Base-by-base conservation (phyloP, 2,797 vertebrate genomes). In the Phataginus tetradactyla region DNA sequence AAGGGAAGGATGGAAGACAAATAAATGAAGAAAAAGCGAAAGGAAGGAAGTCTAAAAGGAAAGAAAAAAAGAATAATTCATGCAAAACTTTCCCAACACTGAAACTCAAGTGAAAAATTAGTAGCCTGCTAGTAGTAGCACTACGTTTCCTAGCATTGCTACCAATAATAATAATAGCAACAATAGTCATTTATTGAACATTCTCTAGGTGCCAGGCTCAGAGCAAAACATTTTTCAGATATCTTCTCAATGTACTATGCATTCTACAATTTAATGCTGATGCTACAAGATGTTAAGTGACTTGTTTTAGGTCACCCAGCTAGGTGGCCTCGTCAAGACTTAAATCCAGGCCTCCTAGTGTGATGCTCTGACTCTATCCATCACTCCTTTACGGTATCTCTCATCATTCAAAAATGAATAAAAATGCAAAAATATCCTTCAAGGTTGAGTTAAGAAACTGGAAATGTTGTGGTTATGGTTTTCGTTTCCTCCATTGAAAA, bases 401-500 rank as follows among this genome's bases (percentile, higher is more conserved):
- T 94, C 85, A 86, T 96, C 74, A 96, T 93, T 96, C 96, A 97
- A 94, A 94, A 90, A 96, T 94, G 91, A 96, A 90, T 94, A 95
- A 90, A 96, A 94, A 93, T 85, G 45, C 53, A 92, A 86, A 96
- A 96, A 92, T 89, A 97, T 55, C 89, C 72, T 94, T 96, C 90
- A 93, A 96, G 91, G 96, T 95, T 89, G 88, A 96, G 88, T 94
- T 96, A 96, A 96, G 86, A 95, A 97, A 97, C 91, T 96, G 91
- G 42, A 97, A 96, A 90, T 96, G 93, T 95, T 97, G 97, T 93
- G 97, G 97, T 96, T 93, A 94, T 66, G 80, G 39, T 93, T 97
- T 97, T 97, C 96, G 85, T 97, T 96, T 97, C 96, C 97, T 97
- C 93, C 96, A 97, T 96, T 97, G 97, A 97, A 97, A 97, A 97